These are phyloP conservation scores for Cephus rjabovi DNA, from an alignment of 2,888 invertebrate genomes.

Conservation along the genomic window DNA sequence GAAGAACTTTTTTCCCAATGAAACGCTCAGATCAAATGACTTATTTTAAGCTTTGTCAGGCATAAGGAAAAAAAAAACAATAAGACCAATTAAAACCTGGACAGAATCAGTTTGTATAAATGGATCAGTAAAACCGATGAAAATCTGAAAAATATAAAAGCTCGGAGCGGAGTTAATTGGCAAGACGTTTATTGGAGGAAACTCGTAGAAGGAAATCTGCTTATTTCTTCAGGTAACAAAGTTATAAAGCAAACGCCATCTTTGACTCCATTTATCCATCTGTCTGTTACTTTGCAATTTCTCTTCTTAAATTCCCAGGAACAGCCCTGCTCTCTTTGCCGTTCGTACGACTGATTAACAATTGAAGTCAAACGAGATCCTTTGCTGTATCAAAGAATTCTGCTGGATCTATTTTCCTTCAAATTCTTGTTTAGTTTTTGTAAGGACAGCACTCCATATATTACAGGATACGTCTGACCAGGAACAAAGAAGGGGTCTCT, in stretches of 20 bases:
- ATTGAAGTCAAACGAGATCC: too few relatives aligned
- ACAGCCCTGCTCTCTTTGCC: not conserved
- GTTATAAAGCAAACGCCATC: conserved; percentile 3
- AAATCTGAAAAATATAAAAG: not conserved
- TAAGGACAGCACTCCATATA: not conserved
- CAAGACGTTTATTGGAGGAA: not conserved
- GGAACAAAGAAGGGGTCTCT: not conserved
- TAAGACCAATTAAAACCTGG: not conserved
- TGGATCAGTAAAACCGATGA: not conserved
- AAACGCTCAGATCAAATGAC: too few relatives aligned
- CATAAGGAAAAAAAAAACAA: not conserved
- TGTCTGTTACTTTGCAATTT: not conserved
- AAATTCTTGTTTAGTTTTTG: not conserved
- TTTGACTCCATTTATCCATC: not conserved
- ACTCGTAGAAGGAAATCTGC: conserved; percentile 1
- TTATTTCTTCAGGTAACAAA: conserved; percentile 4
- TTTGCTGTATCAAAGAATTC: too few relatives aligned
- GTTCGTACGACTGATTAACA: not conserved
- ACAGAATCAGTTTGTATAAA: not conserved
- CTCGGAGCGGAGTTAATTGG: not conserved
- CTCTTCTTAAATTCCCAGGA: not conserved
- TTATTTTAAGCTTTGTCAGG: not conserved
- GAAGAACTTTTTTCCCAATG: not conserved
- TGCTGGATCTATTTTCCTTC: not conserved
- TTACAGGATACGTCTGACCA: not conserved